These are phyloP conservation scores for Tetranychus cinnabarinus DNA, from an alignment of 1,140 invertebrate genomes.

Conservation along the genomic window DNA sequence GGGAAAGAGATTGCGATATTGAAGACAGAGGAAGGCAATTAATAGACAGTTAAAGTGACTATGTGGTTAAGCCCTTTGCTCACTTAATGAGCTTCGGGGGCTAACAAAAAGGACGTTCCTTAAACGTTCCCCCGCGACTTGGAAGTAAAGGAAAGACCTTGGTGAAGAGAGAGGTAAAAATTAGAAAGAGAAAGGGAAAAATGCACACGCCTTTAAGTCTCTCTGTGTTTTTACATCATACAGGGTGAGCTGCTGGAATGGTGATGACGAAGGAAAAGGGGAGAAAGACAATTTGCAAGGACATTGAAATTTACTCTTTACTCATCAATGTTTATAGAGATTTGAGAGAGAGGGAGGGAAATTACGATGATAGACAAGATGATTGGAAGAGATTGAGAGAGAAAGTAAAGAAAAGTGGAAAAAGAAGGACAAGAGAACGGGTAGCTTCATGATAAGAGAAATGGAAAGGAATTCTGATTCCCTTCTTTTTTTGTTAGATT, in stretches of 20 bases:
- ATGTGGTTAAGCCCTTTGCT: no score
- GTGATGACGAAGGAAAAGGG: not conserved
- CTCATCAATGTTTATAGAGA: not conserved
- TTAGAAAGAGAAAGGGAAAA: not conserved
- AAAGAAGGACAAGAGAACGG: not conserved
- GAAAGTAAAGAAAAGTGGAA: not conserved
- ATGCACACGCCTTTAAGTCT: not conserved
- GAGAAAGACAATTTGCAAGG: not conserved
- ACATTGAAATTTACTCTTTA: not conserved
- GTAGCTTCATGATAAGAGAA: not conserved
- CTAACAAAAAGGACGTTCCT: not conserved
- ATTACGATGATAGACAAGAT: not conserved
- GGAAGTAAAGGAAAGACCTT: not conserved
- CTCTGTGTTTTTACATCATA: not conserved
- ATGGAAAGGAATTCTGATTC: not conserved
- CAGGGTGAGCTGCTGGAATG: not conserved
- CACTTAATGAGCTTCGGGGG: no score
- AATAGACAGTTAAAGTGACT: not conserved
- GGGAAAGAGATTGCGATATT: not conserved
- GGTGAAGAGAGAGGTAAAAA: not conserved
- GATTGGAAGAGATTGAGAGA: not conserved
- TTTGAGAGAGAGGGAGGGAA: not conserved
- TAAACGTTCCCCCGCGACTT: not conserved
- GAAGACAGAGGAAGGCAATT: not conserved
- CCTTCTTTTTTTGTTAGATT: no score